phyloP scores from a whole-genome alignment of 2,113 vertebrate genomes.

The Apodemus speciosus region DNA sequence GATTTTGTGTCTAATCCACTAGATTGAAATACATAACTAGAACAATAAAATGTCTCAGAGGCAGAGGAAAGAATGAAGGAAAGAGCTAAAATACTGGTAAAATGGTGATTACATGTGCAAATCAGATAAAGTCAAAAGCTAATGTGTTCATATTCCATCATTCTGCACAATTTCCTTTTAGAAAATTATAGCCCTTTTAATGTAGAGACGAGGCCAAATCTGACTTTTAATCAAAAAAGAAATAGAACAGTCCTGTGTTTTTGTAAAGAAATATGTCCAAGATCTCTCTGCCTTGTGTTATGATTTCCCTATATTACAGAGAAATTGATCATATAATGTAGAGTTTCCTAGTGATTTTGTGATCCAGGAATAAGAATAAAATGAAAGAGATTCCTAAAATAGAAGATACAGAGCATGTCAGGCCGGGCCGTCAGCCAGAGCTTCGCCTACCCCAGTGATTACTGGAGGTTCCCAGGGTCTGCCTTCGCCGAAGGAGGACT shows the following conservation, averaged over 20 bases:
- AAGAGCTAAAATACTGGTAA: background rate
- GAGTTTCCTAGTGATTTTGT: background rate
- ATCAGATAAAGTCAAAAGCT: background rate
- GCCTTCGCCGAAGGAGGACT: background rate
- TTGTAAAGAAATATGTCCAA: background rate
- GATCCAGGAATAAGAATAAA: background rate
- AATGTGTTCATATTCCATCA: background rate
- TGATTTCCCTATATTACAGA: background rate
- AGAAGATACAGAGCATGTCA: background rate
- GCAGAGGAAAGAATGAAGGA: background rate
- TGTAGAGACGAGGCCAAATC: background rate
- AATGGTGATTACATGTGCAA: background rate
- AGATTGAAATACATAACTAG: background rate
- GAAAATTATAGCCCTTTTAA: conserved; percentile 7
- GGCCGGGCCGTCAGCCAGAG: background rate
- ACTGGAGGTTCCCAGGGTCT: background rate
- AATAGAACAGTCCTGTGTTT: background rate
- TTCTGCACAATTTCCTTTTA: background rate
- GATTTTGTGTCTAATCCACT: background rate
- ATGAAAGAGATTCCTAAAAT: background rate
- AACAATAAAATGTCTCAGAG: background rate
- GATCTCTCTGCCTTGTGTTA: background rate
- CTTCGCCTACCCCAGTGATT: background rate
- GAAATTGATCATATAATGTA: background rate
- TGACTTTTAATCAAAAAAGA: background rate